Conservation (phyloP, 2,888 invertebrate genomes). For the Protophormia terraenovae region DNA sequence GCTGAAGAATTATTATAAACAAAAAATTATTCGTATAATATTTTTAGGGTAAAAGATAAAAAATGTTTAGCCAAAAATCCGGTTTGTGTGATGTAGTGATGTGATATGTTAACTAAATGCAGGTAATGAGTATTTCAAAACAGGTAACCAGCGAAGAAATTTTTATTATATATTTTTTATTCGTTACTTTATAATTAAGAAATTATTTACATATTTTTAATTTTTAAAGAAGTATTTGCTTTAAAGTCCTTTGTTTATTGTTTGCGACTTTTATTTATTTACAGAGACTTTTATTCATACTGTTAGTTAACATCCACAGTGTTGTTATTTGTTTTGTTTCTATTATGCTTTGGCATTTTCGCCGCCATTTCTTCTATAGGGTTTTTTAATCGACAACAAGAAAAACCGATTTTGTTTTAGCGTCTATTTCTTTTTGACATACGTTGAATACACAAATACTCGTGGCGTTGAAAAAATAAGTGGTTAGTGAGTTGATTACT, state of each 20-base stretch:
- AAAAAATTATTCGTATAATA: conserved; percentile 57
- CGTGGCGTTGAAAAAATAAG: conserved; percentile 43
- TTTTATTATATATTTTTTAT: background rate
- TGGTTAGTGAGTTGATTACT: conserved; percentile 53
- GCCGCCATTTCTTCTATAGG: conserved; percentile 2
- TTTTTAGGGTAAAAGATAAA: conserved; percentile 62
- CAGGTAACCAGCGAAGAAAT: background rate
- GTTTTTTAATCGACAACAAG: background rate
- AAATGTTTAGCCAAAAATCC: conserved; percentile 46
- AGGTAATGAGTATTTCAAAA: conserved; percentile 16
- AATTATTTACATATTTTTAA: background rate
- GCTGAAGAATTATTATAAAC: conserved; percentile 38
- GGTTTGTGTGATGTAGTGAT: conserved; percentile 58
- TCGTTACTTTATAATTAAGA: too few relatives aligned
- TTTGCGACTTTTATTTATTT: too few relatives aligned
- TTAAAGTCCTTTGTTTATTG: too few relatives aligned
- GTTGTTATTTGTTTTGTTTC: background rate
- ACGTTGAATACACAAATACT: conserved; percentile 56
- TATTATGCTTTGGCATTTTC: background rate
- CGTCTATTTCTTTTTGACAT: conserved; percentile 20
- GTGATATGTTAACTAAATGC: background rate
- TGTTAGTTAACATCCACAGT: background rate
- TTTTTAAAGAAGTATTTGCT: too few relatives aligned
- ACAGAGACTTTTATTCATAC: background rate
- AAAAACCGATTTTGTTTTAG: conserved; percentile 31